Evolutionary conservation across 2,888 invertebrate genomes (phyloP).

Genomic region (Fragum whitleyi): DNA sequence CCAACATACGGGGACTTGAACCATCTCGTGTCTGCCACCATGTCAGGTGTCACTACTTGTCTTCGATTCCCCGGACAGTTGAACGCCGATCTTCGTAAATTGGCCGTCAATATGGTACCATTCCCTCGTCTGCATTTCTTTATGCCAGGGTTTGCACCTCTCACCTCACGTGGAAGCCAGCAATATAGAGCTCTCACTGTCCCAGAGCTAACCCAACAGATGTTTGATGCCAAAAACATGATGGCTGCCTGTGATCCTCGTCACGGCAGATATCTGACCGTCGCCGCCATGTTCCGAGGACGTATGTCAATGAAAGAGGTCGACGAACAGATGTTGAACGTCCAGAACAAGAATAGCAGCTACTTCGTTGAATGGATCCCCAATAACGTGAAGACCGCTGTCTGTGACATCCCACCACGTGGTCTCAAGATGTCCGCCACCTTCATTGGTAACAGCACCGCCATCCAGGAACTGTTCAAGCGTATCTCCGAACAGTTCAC

Average conservation of each 20-base stretch:
- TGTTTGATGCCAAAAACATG: slow-evolving; percentile 98
- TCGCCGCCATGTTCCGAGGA: slow-evolving; percentile 94
- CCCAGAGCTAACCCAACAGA: slow-evolving; percentile 94
- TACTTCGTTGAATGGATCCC: slow-evolving; percentile 24
- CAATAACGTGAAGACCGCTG: slow-evolving; percentile 22
- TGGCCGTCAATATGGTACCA: slow-evolving; percentile 80
- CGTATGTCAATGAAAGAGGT: slow-evolving; percentile 92
- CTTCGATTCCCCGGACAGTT: slow-evolving; percentile 68
- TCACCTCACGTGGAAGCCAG: slow-evolving; percentile 91
- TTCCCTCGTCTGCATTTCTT: slow-evolving; percentile 84
- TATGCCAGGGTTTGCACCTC: slow-evolving; percentile 85
- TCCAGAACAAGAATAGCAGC: slow-evolving; percentile 26
- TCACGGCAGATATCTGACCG: slow-evolving; percentile 94
- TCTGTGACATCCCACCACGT: slow-evolving; percentile 25
- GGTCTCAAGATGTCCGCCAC: slow-evolving; percentile 26
- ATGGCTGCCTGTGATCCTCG: slow-evolving; percentile 98
- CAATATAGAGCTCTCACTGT: slow-evolving; percentile 88
- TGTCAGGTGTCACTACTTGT: slow-evolving; percentile 87
- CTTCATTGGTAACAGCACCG: slow-evolving; percentile 21
- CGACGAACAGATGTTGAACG: slow-evolving; percentile 24
- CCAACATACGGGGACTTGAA: slow-evolving; percentile 96
- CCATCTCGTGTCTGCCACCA: slow-evolving; percentile 88
- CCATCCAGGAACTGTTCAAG: slow-evolving; percentile 25
- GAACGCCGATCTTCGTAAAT: slow-evolving; percentile 78
- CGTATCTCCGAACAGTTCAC: slow-evolving; percentile 86